phyloP scores from a whole-genome alignment of 2,113 vertebrate species.

The Sturnus vulgaris region DNA sequence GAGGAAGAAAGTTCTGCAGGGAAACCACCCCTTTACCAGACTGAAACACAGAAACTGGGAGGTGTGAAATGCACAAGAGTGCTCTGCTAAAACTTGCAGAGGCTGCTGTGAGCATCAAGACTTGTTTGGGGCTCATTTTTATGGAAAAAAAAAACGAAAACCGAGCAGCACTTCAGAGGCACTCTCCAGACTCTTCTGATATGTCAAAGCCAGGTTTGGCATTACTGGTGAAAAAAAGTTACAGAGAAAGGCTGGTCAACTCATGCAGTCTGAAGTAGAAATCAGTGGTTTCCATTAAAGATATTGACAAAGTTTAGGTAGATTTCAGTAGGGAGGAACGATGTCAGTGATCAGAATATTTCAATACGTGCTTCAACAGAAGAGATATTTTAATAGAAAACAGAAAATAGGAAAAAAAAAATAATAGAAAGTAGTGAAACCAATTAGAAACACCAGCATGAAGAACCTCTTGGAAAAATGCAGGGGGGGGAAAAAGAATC shows the following conservation, averaged over 20 bases:
- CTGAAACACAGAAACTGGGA: background rate
- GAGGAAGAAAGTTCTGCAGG: background rate
- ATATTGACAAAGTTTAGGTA: background rate
- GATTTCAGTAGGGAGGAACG: background rate
- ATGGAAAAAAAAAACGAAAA: background rate
- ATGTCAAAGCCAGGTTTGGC: background rate
- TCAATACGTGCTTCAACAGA: background rate
- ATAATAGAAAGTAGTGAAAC: background rate
- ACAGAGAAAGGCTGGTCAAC: background rate
- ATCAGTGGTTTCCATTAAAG: background rate
- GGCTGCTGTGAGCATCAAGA: background rate
- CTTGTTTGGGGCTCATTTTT: background rate
- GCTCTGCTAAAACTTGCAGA: fast-evolving
- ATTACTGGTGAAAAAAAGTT: background rate
- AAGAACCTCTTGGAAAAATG: background rate
- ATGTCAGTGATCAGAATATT: background rate
- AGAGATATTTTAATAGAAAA: background rate
- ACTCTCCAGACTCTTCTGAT: background rate
- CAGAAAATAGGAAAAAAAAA: too few species aligned
- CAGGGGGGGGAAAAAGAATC: background rate
- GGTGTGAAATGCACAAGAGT: background rate
- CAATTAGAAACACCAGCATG: background rate
- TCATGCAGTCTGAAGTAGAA: background rate
- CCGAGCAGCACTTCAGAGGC: background rate
- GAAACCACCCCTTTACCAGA: background rate